Conservation (phyloP, 2,797 vertebrate genomes). For the Parambassis ranga region DNA sequence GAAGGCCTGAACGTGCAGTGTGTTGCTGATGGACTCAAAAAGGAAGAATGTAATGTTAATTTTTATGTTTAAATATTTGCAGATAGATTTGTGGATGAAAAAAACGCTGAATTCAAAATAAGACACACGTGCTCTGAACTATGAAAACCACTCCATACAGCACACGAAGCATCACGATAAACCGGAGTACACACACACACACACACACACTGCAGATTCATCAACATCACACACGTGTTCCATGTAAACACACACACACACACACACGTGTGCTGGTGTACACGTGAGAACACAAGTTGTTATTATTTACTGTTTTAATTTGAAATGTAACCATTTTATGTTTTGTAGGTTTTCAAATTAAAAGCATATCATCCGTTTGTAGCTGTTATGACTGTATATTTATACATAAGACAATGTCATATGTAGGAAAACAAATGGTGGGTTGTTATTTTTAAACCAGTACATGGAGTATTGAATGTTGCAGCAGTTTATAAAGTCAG, state of each 20-base stretch:
- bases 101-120: background rate
- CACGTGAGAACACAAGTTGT: background rate
- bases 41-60: conserved; percentile 34
- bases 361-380: background rate
- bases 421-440: background rate
- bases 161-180: background rate
- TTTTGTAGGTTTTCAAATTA: conserved; percentile 5
- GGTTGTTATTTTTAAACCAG: background rate
- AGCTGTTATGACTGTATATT: background rate
- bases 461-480: conserved; percentile 15
- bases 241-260: background rate
- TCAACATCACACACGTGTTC: background rate
- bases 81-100: background rate
- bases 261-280: background rate
- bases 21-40: conserved; percentile 18
- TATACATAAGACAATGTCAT: background rate
- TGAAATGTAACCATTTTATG: too few relatives aligned
- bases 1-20: too few relatives aligned
- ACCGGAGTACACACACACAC: background rate
- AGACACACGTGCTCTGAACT: conserved; percentile 7
- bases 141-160: conserved; percentile 62
- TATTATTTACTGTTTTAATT: background rate
- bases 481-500: conserved; percentile 16
- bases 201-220: too few relatives aligned
- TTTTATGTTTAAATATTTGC: conserved; percentile 26